Evolutionary conservation across 2,797 vertebrate species (phyloP).

Genomic region (Chaetodon trifasciatus): DNA sequence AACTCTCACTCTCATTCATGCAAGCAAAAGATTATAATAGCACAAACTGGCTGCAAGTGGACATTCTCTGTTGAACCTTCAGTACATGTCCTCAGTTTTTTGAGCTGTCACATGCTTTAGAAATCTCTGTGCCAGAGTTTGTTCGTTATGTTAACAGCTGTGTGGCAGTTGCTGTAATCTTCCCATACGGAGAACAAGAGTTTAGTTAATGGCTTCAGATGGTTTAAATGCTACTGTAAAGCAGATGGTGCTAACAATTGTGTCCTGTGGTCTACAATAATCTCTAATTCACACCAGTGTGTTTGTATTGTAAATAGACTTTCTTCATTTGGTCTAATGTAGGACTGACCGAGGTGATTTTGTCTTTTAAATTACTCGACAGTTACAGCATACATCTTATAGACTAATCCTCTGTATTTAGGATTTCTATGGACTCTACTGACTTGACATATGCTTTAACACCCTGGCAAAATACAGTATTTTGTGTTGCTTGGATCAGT

Average conservation of each 20-base stretch:
- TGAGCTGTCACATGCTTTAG: background rate
- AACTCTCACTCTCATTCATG: background rate
- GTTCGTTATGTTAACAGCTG: conserved; percentile 47
- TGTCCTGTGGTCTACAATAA: conserved; percentile 1
- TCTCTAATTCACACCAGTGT: background rate
- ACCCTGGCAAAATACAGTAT: background rate
- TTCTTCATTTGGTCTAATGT: background rate
- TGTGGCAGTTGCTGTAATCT: conserved; percentile 35
- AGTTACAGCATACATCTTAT: background rate
- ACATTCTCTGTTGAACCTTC: background rate
- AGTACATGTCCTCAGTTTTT: background rate
- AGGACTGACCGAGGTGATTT: background rate
- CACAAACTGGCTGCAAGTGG: background rate
- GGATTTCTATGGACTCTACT: background rate
- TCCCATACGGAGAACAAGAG: conserved; percentile 39
- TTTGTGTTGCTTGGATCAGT: background rate
- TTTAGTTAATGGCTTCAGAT: conserved; percentile 48
- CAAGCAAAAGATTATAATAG: background rate
- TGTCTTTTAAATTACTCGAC: background rate
- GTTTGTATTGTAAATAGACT: conserved; percentile 16
- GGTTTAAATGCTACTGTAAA: conserved; percentile 45
- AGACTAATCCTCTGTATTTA: background rate
- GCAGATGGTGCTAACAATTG: conserved; percentile 47
- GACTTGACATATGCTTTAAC: background rate
- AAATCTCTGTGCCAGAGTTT: conserved; percentile 3